phyloP scores from a whole-genome alignment of 2,888 invertebrate species.

The Cerastis leucographa region DNA sequence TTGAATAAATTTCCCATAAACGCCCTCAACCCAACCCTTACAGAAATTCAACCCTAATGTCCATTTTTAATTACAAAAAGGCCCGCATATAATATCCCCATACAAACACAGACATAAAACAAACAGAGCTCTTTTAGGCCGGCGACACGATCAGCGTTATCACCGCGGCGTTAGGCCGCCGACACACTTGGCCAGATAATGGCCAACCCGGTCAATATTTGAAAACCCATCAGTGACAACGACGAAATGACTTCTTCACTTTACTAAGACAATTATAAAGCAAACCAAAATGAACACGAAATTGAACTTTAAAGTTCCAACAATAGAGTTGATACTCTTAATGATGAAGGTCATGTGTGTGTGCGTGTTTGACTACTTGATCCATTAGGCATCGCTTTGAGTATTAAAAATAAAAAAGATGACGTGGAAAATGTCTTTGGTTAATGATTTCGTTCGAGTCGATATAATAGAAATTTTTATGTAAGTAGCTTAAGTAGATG shows the following conservation, averaged over 20 bases:
- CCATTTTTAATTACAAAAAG: slow-evolving; percentile 82
- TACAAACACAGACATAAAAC: slow-evolving; percentile 83
- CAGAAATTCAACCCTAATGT: slow-evolving; percentile 71
- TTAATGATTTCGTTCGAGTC: slow-evolving; percentile 74
- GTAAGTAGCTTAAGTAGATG: slow-evolving; percentile 65
- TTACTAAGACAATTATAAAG: slow-evolving; percentile 77
- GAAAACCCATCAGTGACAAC: slow-evolving; percentile 87
- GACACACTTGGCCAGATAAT: slow-evolving; percentile 86
- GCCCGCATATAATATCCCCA: slow-evolving; percentile 78
- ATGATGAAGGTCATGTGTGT: slow-evolving; percentile 35
- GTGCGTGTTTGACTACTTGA: slow-evolving; percentile 75
- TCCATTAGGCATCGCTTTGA: slow-evolving; percentile 81
- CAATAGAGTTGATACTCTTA: slow-evolving; percentile 65
- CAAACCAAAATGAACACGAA: slow-evolving; percentile 46
- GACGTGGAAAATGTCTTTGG: slow-evolving; percentile 73
- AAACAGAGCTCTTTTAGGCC: slow-evolving; percentile 81
- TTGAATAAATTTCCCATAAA: slow-evolving; percentile 39
- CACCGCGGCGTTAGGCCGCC: slow-evolving; percentile 78
- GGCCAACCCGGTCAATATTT: slow-evolving; percentile 88
- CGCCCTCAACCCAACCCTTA: slow-evolving; percentile 35
- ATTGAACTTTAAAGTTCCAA: slow-evolving; percentile 59
- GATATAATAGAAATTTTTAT: slow-evolving; percentile 69
- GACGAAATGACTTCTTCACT: slow-evolving; percentile 87
- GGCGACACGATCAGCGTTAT: slow-evolving; percentile 82
- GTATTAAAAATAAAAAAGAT: slow-evolving; percentile 82